Percentiles rank a stretch among this genome's conserved stretches.
Evolutionary conservation across 2,113 vertebrate species (phyloP).

Genomic region (Halcyon senegalensis): DNA sequence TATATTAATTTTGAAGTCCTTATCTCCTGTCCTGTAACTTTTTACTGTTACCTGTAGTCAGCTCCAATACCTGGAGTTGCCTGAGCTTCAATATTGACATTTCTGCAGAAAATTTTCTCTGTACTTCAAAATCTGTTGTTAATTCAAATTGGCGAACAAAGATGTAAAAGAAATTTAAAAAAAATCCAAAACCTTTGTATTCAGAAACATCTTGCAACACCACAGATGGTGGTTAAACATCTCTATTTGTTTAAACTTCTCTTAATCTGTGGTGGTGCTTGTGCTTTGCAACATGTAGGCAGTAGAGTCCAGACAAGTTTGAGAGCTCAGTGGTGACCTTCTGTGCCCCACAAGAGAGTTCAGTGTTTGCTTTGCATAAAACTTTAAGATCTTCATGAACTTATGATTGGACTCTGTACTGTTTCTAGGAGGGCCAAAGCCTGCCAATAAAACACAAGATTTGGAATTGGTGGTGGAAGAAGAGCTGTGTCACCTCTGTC

Average conservation of each 20-base stretch:
- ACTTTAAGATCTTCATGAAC: background rate
- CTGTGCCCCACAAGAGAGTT: background rate
- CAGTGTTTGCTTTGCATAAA: background rate
- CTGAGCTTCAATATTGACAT: background rate
- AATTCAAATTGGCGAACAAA: background rate
- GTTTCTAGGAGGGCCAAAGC: background rate
- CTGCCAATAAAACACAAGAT: background rate
- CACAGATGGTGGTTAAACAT: background rate
- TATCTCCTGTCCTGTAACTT: background rate
- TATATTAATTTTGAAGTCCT: background rate
- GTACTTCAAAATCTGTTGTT: background rate
- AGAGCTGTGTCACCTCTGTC: background rate
- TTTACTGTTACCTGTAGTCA: background rate
- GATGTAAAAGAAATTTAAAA: background rate
- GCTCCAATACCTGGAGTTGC: background rate
- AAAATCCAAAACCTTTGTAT: background rate
- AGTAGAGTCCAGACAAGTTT: background rate
- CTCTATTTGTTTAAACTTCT: background rate
- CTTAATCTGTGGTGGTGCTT: background rate
- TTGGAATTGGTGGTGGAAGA: background rate
- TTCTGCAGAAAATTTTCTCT: background rate
- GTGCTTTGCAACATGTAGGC: background rate
- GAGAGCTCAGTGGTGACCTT: background rate
- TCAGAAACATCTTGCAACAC: background rate
- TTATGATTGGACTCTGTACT: background rate